phyloP scores from a whole-genome alignment of 2,797 vertebrate genomes.

The Vireo griseus region DNA sequence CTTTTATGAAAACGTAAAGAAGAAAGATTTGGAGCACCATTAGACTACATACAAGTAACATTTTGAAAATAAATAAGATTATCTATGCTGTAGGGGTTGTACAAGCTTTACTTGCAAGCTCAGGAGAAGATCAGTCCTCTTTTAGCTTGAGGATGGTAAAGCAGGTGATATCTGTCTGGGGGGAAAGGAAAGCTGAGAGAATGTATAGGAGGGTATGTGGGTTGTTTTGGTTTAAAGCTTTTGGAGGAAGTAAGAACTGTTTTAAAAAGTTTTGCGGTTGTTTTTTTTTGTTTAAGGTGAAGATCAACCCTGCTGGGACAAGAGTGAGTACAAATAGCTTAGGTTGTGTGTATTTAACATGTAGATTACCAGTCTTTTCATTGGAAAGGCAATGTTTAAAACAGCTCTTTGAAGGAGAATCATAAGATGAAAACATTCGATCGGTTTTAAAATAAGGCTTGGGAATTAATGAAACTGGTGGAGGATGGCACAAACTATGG shows the following conservation, averaged over 20 bases:
- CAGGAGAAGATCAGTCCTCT: background rate
- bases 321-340: background rate
- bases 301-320: background rate
- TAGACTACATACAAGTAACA: background rate
- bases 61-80: background rate
- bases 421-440: background rate
- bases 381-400: accelerated
- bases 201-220: no score
- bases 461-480: background rate
- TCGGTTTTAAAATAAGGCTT: background rate
- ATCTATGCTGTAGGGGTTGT: background rate
- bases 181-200: background rate
- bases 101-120: background rate
- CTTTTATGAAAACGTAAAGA: background rate
- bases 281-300: background rate
- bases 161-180: background rate
- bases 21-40: background rate
- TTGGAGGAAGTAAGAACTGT: background rate
- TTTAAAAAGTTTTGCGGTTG: background rate
- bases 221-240: background rate
- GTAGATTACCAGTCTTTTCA: background rate
- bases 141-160: background rate
- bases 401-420: background rate
- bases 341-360: background rate
- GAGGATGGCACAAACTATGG: accelerated